These are phyloP conservation scores for Mesochorus sp. DNA, from an alignment of 2,888 invertebrate genomes.

Conservation along the genomic window DNA sequence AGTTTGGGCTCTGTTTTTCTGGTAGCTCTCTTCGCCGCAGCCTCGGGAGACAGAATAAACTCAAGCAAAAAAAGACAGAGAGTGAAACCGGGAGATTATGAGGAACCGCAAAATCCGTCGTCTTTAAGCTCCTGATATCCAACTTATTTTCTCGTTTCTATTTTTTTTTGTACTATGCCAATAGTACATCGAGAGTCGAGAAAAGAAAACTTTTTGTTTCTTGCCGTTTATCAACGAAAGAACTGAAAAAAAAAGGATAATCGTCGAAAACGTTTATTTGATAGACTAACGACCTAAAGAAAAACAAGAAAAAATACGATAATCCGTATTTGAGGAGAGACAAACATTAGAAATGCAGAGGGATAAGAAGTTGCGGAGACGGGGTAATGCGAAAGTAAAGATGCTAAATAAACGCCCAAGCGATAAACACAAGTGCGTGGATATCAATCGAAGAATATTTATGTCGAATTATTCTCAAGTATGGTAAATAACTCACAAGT, in stretches of 20 bases:
- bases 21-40: slow-evolving; percentile 35
- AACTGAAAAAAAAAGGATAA: slow-evolving; percentile 10
- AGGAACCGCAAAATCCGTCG: slow-evolving; percentile 27
- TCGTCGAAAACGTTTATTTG: slow-evolving; percentile 27
- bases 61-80: not conserved
- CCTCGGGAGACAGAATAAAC: not conserved
- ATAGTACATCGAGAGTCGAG: not conserved
- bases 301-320: not conserved
- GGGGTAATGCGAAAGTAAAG: no score
- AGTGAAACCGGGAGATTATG: not conserved
- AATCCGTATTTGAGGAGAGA: slow-evolving; percentile 19
- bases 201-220: slow-evolving; percentile 1
- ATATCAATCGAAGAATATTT: no score
- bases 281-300: slow-evolving; percentile 12
- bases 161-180: not conserved
- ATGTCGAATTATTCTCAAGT: no score
- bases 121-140: slow-evolving; percentile 16
- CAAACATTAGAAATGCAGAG: no score
- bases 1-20: slow-evolving; percentile 52
- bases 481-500: no score
- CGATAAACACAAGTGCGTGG: no score
- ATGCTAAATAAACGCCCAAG: no score
- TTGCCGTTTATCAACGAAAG: slow-evolving; percentile 10
- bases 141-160: slow-evolving; percentile 44
- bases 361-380: no score